Evolutionary conservation across 1,140 invertebrate genomes (phyloP).

Genomic region (Aphidius gifuensis): DNA sequence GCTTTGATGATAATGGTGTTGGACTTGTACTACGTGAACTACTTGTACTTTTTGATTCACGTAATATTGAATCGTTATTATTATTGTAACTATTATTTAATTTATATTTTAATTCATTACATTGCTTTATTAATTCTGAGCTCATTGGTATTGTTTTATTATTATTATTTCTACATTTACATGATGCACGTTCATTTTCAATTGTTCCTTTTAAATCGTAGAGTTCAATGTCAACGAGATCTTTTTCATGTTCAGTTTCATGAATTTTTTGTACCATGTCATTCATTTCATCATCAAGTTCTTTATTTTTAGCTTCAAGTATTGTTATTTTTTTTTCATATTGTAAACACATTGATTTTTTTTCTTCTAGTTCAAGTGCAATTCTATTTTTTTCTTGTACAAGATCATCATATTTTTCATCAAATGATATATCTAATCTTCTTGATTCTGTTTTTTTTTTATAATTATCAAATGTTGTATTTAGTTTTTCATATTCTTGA

Average conservation of each 20-base stretch:
- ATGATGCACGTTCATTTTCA: neutral
- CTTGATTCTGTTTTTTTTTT: conserved; percentile 26
- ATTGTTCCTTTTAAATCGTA: conserved; percentile 2
- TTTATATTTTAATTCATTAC: conserved; percentile 29
- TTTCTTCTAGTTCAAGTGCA: conserved; percentile 35
- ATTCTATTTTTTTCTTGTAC: conserved; percentile 38
- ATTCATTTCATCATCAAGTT: conserved; percentile 39
- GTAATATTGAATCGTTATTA: neutral
- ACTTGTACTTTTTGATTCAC: conserved; percentile 24
- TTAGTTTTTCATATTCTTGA: conserved; percentile 34
- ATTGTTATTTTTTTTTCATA: conserved; percentile 23
- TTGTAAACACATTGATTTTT: conserved; percentile 27
- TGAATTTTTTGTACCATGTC: conserved; percentile 36
- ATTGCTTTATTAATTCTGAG: conserved; percentile 14
- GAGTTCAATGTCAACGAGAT: conserved; percentile 12
- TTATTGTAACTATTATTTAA: conserved; percentile 28
- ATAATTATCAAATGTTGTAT: conserved; percentile 21
- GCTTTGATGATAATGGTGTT: conserved; percentile 16
- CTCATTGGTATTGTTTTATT: conserved; percentile 6
- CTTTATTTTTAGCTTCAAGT: conserved; percentile 28
- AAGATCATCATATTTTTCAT: conserved; percentile 30
- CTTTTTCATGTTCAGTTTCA: conserved; percentile 19
- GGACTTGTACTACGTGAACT: conserved; percentile 36
- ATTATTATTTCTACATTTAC: conserved; percentile 19
- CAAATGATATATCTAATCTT: conserved; percentile 11